Conservation (phyloP, 2,797 vertebrate genomes). For the Taenioides sp. region DNA sequence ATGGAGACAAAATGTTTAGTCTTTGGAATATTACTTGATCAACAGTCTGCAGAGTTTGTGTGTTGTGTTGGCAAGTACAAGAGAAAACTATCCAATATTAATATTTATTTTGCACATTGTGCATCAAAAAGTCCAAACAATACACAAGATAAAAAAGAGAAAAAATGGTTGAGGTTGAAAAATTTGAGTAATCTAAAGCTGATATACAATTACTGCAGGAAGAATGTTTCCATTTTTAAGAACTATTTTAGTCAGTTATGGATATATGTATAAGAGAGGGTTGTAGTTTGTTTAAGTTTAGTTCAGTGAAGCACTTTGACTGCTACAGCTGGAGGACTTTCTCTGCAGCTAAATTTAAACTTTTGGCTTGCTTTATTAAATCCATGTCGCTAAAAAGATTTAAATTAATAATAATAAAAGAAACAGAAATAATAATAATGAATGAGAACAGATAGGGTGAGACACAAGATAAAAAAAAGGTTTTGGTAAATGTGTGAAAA, state of each 20-base stretch:
- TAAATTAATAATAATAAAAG: constrained; percentile 18
- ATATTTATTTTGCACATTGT: constrained; percentile 6
- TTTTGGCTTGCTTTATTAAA: constrained; percentile 97
- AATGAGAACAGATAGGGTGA: constrained; percentile 59
- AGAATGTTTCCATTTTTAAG: constrained; percentile 41
- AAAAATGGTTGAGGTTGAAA: constrained; percentile 46
- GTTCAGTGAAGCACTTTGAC: constrained; percentile 65
- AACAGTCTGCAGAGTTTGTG: constrained; percentile 15
- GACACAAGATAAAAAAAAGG: constrained; percentile 69
- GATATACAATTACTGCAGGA: constrained; percentile 59
- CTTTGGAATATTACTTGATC: constrained; percentile 41
- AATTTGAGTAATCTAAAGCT: constrained; percentile 56
- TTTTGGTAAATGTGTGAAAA: constrained; percentile 28
- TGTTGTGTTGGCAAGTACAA: constrained; percentile 22
- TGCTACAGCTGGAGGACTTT: constrained; percentile 92
- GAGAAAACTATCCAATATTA: constrained; percentile 3
- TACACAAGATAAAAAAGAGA: constrained; percentile 40
- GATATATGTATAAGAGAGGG: constrained; percentile 63
- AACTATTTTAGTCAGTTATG: constrained; percentile 64
- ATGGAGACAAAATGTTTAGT: constrained; percentile 1
- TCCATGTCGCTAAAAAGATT: constrained; percentile 88
- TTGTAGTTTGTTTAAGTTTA: constrained; percentile 45
- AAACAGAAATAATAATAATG: constrained; percentile 60
- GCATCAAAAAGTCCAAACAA: neutral
- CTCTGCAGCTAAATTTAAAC: constrained; percentile 89